Conservation (phyloP, 2,797 vertebrate species). For the Agapornis canus region DNA sequence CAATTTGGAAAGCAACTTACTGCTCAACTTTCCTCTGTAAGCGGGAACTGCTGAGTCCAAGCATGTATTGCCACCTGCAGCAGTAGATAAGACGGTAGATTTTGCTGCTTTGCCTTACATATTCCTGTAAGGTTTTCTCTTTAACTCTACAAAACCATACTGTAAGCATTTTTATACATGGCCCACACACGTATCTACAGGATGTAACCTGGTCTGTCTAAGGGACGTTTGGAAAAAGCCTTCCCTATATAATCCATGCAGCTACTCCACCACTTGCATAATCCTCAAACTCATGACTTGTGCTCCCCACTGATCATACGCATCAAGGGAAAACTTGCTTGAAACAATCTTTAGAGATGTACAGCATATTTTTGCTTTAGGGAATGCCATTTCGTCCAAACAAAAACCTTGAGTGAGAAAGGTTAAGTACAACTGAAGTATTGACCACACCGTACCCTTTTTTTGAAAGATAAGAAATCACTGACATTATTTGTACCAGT, state of each 20-base stretch:
- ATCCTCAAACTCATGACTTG: neutral
- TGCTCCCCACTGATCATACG: neutral
- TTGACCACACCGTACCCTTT: accelerated
- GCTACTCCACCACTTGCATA: neutral
- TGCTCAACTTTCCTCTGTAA: constrained; percentile 59
- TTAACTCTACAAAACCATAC: constrained; percentile 14
- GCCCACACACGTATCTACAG: neutral
- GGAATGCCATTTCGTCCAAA: neutral
- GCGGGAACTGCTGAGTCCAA: constrained; percentile 54
- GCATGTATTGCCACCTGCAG: constrained; percentile 56
- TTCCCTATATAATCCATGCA: neutral
- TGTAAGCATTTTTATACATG: constrained; percentile 25
- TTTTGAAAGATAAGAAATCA: neutral
- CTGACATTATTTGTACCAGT: neutral
- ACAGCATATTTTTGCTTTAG: neutral
- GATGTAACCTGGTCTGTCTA: neutral
- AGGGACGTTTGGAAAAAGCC: neutral
- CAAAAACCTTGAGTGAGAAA: neutral
- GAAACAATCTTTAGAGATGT: neutral
- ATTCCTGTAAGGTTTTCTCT: neutral
- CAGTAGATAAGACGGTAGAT: constrained; percentile 67
- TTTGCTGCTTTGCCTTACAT: constrained; percentile 31
- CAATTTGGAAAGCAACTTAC: constrained; percentile 60
- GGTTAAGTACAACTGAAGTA: neutral
- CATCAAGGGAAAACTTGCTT: neutral